Conservation (phyloP, 92 coral and sea anemone genomes). For the Diadumene lineata region DNA sequence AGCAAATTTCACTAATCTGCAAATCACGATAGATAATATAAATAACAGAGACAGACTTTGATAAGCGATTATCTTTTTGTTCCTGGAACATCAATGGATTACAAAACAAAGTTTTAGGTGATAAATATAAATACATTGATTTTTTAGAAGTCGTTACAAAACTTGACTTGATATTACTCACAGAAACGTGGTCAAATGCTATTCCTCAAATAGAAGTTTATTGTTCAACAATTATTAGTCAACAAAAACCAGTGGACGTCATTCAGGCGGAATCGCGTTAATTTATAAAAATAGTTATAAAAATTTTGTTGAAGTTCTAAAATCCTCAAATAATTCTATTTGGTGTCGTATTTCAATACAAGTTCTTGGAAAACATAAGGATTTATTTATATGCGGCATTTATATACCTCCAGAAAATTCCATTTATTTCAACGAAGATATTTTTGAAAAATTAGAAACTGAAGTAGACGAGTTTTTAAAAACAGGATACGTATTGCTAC, state of each 20-base stretch:
- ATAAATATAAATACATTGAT: conserved; percentile 25
- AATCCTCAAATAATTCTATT: conserved; percentile 11
- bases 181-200: conserved; percentile 31
- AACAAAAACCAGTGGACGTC: conserved; percentile 13
- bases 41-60: too few relatives aligned
- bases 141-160: conserved; percentile 27
- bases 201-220: conserved; percentile 11
- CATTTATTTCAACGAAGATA: conserved; percentile 23
- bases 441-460: conserved; percentile 28
- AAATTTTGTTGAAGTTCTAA: conserved; percentile 9
- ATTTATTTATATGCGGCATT: conserved; percentile 34
- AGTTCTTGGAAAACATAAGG: conserved; percentile 14
- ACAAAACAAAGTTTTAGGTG: conserved; percentile 13
- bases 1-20: too few relatives aligned
- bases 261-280: conserved; percentile 22
- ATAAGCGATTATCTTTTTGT: conserved; percentile 14
- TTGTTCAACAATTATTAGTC: background rate
- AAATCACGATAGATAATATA: too few relatives aligned
- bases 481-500: conserved; percentile 28
- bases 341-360: conserved; percentile 36
- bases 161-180: conserved; percentile 34
- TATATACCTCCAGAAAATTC: conserved; percentile 50
- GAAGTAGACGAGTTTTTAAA: conserved; percentile 13
- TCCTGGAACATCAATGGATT: conserved; percentile 40
- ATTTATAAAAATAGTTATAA: conserved; percentile 6